A percentile compares a stretch with the other conserved stretches of the same genome.
These are phyloP conservation scores for Temnothorax ravouxi DNA, from an alignment of 2,888 invertebrate genomes.

Conservation along the genomic window DNA sequence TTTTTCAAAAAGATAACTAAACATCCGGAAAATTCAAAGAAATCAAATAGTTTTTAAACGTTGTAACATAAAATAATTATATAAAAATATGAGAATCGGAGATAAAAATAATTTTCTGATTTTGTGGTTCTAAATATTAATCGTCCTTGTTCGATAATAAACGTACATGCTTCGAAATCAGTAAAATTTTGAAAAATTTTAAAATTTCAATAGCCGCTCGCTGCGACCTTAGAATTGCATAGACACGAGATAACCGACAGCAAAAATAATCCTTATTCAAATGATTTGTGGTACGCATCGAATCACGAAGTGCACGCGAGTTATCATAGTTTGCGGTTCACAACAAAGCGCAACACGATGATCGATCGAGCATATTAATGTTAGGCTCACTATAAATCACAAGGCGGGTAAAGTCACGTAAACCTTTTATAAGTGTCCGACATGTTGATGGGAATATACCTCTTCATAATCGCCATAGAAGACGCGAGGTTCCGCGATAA, in stretches of 20 bases:
- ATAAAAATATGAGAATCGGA: background rate
- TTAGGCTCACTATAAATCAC: constrained; percentile 64
- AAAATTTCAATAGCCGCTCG: background rate
- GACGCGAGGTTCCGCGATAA: constrained; percentile 88
- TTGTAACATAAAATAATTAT: background rate
- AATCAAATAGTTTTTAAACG: background rate
- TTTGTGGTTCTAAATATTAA: background rate
- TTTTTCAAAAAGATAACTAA: background rate
- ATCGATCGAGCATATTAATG: constrained; percentile 68
- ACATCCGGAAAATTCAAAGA: background rate
- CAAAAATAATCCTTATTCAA: constrained; percentile 43
- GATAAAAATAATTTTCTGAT: constrained; percentile 1
- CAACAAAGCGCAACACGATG: constrained; percentile 63
- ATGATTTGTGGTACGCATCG: constrained; percentile 31
- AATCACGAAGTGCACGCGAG: constrained; percentile 49
- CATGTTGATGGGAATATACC: constrained; percentile 90
- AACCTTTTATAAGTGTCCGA: constrained; percentile 88
- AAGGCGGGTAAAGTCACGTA: constrained; percentile 60
- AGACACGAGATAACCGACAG: background rate
- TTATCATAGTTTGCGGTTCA: constrained; percentile 45
- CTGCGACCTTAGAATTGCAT: background rate
- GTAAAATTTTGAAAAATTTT: background rate
- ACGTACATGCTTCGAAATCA: background rate
- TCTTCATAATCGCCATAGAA: constrained; percentile 89
- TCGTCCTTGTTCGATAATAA: background rate